These are phyloP conservation scores for Myxocyprinus asiaticus DNA, from an alignment of 2,113 vertebrate species.

Conservation along the genomic window DNA sequence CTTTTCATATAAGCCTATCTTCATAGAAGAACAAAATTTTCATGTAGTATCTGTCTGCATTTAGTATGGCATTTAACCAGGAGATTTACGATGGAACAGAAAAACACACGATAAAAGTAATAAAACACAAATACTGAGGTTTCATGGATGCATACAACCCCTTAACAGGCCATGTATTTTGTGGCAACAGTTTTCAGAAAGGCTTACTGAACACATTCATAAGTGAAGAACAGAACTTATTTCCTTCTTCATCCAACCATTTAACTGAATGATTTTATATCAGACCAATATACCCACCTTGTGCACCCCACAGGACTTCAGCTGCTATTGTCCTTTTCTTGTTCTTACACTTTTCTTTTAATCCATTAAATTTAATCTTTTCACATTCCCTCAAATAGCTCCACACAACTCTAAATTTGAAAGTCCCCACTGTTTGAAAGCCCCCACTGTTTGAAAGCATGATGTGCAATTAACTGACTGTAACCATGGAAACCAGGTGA, in stretches of 20 bases:
- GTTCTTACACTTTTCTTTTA: constrained; percentile 39
- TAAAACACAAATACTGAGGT: too few relatives aligned
- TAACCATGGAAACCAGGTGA: constrained; percentile 73
- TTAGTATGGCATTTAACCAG: background rate
- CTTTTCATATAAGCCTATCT: background rate
- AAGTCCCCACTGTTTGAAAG: constrained; percentile 64
- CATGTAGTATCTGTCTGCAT: background rate
- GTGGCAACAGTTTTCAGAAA: background rate
- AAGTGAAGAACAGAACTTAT: background rate
- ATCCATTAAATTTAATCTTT: constrained; percentile 49
- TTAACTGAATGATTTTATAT: constrained; percentile 21
- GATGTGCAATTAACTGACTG: constrained; percentile 56
- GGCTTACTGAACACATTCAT: background rate
- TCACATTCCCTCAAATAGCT: constrained; percentile 58
- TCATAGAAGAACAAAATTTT: background rate
- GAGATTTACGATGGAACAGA: background rate
- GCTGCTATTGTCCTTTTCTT: constrained; percentile 33
- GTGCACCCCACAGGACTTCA: constrained; percentile 15
- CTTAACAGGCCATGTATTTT: background rate
- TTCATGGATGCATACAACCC: too few relatives aligned
- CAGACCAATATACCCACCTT: background rate
- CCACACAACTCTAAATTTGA: constrained; percentile 63
- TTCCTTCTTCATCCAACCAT: background rate
- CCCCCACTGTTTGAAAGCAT: constrained; percentile 61
- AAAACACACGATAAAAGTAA: background rate